phyloP scores from a whole-genome alignment of 2,888 invertebrate genomes.

The Gymnoscelis rufifasciata region DNA sequence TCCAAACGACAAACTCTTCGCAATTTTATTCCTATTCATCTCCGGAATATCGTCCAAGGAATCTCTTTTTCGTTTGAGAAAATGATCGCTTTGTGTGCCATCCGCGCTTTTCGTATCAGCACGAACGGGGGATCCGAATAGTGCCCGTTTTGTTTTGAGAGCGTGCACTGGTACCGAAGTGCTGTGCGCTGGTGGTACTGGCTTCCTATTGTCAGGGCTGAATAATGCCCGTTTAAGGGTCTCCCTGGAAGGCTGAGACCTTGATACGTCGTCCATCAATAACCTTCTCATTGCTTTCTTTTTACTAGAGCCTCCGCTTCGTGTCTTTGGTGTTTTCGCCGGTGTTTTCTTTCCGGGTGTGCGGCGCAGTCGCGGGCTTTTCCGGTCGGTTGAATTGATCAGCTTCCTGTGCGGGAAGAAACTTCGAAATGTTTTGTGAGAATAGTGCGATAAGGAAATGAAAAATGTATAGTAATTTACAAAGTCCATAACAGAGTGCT shows the following conservation, averaged over 20 bases:
- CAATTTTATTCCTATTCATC: conserved; percentile 66
- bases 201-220: conserved; percentile 80
- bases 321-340: conserved; percentile 72
- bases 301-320: conserved; percentile 81
- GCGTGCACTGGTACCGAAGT: conserved; percentile 64
- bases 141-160: conserved; percentile 81
- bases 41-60: conserved; percentile 55
- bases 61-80: conserved; percentile 72
- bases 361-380: conserved; percentile 71
- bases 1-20: conserved; percentile 80
- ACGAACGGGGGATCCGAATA: conserved; percentile 81
- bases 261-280: conserved; percentile 61
- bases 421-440: conserved; percentile 51
- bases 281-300: conserved; percentile 76
- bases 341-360: conserved; percentile 79
- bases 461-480: neutral
- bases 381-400: conserved; percentile 60
- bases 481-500: neutral
- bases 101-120: conserved; percentile 65
- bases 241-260: conserved; percentile 71
- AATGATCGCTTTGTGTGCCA: conserved; percentile 49
- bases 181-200: conserved; percentile 47
- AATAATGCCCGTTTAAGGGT: conserved; percentile 84
- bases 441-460: conserved; percentile 27
- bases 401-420: conserved; percentile 75